Evolutionary conservation across 2,797 vertebrate species (phyloP), one percentile per base, ranked within the genome.

Genomic region (Erithacus rubecula): DNA sequence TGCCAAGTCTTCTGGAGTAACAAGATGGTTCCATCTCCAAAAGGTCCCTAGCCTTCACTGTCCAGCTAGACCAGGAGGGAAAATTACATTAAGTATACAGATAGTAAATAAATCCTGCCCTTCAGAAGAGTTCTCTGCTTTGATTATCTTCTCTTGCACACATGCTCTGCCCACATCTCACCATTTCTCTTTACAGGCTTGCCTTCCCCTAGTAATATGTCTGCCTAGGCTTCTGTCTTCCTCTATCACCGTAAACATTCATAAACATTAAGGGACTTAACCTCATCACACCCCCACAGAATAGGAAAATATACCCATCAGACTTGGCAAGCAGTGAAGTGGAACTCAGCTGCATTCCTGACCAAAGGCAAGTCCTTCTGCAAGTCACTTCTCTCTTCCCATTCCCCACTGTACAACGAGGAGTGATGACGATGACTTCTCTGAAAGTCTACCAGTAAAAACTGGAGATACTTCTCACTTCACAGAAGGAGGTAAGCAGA

Each of bases 241-340:
- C 79, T 89, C 87, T 63, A 92, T 91, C 79, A 79, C 55, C 1
- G 8, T 63, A 94, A 86, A 71, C 94, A 94, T 95, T 95, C 90
- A 94, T 95, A 95, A 95, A 89, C 94, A 68, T 95, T 96, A 95
- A 93, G 82, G 79, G 72, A 95, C 76, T 96, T 96, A 94, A 92
- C 92, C 94, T 94, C 93, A 93, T 92, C 91, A 90, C 60, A 95
- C 22, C 62, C 36, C 34, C 77, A 83, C 0, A 0, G 85, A 95
- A 94, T 6, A 90, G 70, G 89, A 92, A 95, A 81, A 95, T 92
- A 91, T 71, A 93, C 89, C 51, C 85, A 88, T 86, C 67, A 43
- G 79, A 89, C 83, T 15, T 52, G 70, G 83, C 74, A 76, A 78
- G 87, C 95, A 94, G 59, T 56, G 89, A 91, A 96, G 83, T 91